phyloP scores from a whole-genome alignment of 2,888 invertebrate species.

The Sussaba pulchella region DNA sequence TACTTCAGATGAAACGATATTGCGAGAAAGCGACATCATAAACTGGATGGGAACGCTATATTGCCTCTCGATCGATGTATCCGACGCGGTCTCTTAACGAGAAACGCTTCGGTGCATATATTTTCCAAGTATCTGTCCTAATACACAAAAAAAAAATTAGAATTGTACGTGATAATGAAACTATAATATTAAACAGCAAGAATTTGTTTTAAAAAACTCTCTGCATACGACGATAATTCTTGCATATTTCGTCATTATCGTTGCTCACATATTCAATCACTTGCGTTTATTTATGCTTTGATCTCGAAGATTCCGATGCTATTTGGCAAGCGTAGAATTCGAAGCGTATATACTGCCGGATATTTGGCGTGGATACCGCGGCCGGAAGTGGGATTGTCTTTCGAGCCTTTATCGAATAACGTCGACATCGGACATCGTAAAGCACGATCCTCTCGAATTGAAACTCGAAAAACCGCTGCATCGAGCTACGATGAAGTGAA shows the following conservation, averaged over 20 bases:
- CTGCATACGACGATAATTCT: no score
- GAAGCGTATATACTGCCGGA: conserved; percentile 7
- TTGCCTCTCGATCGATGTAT: no score
- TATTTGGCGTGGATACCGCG: background rate
- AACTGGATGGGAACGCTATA: no score
- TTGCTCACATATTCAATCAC: background rate
- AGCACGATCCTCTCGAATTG: conserved; percentile 32
- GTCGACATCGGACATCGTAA: conserved; percentile 66
- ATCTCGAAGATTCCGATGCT: conserved; percentile 15
- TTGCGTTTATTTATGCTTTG: background rate
- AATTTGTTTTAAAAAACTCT: no score
- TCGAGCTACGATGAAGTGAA: conserved; percentile 35
- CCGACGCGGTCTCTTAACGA: no score
- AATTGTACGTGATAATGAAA: no score
- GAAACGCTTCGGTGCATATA: no score
- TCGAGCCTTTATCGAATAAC: conserved; percentile 71
- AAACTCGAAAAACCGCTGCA: conserved; percentile 37
- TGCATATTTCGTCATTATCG: background rate
- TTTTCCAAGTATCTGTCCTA: no score
- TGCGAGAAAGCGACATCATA: background rate
- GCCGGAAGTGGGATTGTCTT: conserved; percentile 67
- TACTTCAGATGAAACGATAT: background rate
- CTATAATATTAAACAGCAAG: no score
- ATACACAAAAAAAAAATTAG: no score
- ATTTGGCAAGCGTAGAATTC: conserved; percentile 6